Percentiles rank a stretch among this genome's conserved stretches.
Evolutionary conservation across 2,797 vertebrate genomes (phyloP).

Genomic region (Diglossa cyanea): DNA sequence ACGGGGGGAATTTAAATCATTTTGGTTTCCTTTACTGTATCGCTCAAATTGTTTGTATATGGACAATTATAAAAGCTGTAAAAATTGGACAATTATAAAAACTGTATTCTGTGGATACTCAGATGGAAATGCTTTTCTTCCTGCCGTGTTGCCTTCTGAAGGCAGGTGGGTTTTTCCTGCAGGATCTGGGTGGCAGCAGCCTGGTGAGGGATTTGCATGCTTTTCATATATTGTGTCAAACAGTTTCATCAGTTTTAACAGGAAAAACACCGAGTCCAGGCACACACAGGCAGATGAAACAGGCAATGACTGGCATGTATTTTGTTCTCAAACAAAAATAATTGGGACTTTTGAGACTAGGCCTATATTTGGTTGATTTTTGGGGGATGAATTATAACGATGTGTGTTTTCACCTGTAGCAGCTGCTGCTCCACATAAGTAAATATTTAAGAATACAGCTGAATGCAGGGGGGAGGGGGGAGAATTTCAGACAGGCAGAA

Average conservation of each 20-base stretch:
- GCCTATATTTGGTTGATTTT: constrained; percentile 15
- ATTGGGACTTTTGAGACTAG: constrained; percentile 59
- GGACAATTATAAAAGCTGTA: not conserved
- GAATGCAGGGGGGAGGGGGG: not conserved
- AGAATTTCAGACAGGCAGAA: not conserved
- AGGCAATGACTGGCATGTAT: constrained; percentile 47
- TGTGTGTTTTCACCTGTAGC: constrained; percentile 51
- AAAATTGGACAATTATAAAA: not conserved
- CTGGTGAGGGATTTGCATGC: constrained; percentile 20
- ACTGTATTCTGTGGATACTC: not conserved
- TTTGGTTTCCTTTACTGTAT: not conserved
- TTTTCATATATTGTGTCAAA: constrained; percentile 44
- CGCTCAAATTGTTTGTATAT: fast-evolving
- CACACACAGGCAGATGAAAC: constrained; percentile 57
- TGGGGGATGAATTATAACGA: not conserved
- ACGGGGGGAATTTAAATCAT: not conserved
- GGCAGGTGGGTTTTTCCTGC: not conserved
- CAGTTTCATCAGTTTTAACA: constrained; percentile 22
- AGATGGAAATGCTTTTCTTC: constrained; percentile 38
- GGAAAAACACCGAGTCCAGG: constrained; percentile 41
- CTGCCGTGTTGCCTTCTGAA: not conserved
- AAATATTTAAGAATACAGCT: constrained; percentile 22
- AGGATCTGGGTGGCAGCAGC: not conserved
- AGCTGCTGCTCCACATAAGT: not conserved
- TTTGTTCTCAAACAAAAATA: constrained; percentile 61